Evolutionary conservation across 64 coral and sea anemone genomes (phyloP).

Genomic region (Montipora cactus): DNA sequence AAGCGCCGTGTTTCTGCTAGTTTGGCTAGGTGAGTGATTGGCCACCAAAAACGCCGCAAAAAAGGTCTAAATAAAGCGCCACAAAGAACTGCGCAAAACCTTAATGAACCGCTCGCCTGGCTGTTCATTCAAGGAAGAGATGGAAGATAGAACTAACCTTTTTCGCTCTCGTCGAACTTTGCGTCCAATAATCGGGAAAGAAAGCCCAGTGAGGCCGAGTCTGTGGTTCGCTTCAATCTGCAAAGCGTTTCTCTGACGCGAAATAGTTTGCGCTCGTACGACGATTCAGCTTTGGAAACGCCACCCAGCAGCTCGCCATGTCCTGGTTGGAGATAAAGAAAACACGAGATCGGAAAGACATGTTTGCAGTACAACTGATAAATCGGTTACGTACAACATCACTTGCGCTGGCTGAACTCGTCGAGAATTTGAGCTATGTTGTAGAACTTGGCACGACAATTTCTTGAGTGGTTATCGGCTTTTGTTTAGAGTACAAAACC

Average conservation of each 20-base stretch:
- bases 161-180: conserved; percentile 29
- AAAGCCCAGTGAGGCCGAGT: conserved; percentile 54
- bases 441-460: neutral
- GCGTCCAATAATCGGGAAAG: conserved; percentile 46
- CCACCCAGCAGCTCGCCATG: neutral
- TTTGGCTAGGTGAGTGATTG: no score
- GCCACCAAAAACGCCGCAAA: no score
- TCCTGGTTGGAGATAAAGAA: neutral
- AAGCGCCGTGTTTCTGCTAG: no score
- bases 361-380: neutral
- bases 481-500: neutral
- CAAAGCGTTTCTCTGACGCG: conserved; percentile 45
- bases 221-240: conserved; percentile 58
- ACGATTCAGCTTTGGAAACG: conserved; percentile 2
- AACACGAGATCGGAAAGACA: neutral
- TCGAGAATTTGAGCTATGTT: neutral
- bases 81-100: no score
- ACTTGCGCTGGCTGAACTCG: neutral
- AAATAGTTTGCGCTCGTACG: conserved; percentile 58
- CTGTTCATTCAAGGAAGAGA: neutral
- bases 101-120: neutral
- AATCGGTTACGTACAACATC: neutral
- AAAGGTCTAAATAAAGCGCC: no score
- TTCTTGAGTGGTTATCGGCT: neutral
- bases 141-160: neutral